phyloP scores from a whole-genome alignment of 2,113 vertebrate species.

The Isichthys henryi region DNA sequence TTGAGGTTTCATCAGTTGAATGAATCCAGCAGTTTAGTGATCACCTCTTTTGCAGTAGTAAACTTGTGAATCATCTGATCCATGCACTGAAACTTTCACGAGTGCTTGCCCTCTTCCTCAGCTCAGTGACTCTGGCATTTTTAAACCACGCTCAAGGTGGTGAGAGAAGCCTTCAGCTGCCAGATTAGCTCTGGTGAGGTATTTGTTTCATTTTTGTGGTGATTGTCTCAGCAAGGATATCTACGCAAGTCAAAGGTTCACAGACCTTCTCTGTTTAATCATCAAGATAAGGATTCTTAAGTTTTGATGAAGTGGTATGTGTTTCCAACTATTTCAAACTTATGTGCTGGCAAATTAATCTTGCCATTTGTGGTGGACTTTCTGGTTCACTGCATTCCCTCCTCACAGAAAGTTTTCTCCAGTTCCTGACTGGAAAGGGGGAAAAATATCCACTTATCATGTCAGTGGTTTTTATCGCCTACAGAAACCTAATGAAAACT shows the following conservation, averaged over 20 bases:
- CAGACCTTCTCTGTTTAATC: neutral
- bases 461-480: slow-evolving; percentile 48
- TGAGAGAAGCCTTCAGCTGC: neutral
- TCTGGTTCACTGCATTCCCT: slow-evolving; percentile 21
- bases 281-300: neutral
- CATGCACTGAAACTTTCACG: slow-evolving; percentile 21
- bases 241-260: neutral
- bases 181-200: neutral
- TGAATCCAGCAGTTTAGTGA: neutral
- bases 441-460: slow-evolving; percentile 29
- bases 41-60: slow-evolving; percentile 51
- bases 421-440: neutral
- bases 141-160: neutral
- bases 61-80: slow-evolving; percentile 51
- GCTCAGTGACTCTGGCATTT: neutral
- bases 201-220: neutral
- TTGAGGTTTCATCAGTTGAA: neutral
- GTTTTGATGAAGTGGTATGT: neutral
- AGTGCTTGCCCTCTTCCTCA: slow-evolving; percentile 21
- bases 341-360: neutral
- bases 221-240: neutral
- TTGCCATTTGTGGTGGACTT: neutral
- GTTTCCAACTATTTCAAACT: neutral
- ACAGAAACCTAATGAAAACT: slow-evolving; percentile 53
- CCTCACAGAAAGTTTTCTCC: slow-evolving; percentile 2